Conservation (phyloP, 2,113 vertebrate species). For the Solea solea region DNA sequence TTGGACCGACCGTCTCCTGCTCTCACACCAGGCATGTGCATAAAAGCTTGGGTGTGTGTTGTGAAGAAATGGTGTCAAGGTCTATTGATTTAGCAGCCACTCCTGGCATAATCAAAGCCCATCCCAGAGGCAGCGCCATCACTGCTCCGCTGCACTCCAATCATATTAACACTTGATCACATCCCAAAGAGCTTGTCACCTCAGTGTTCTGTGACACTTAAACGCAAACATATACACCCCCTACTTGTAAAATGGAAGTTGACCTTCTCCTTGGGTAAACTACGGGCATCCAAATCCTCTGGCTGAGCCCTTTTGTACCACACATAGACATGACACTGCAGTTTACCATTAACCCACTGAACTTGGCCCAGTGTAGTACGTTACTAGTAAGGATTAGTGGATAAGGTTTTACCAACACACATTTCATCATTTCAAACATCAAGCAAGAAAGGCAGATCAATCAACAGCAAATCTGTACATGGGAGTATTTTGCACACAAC, state of each 20-base stretch:
- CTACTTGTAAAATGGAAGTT: conserved; percentile 62
- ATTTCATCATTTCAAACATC: conserved; percentile 2
- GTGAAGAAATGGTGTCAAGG: conserved; percentile 58
- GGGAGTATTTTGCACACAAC: background rate
- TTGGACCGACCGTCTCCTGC: conserved; percentile 30
- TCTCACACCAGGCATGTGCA: conserved; percentile 49
- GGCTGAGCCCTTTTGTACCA: conserved; percentile 25
- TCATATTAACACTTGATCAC: conserved; percentile 75
- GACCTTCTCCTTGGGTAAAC: conserved; percentile 68
- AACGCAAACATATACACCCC: conserved; percentile 63
- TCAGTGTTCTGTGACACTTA: conserved; percentile 70
- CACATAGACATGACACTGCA: background rate
- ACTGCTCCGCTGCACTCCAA: conserved; percentile 70
- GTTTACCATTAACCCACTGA: background rate
- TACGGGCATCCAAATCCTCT: conserved; percentile 40
- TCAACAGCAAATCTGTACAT: background rate
- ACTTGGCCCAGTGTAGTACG: background rate
- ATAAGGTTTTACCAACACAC: conserved; percentile 6
- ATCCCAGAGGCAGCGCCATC: conserved; percentile 63
- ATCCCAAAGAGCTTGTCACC: conserved; percentile 74
- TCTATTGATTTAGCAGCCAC: conserved; percentile 75
- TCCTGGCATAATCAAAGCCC: conserved; percentile 71
- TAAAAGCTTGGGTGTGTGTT: conserved; percentile 45
- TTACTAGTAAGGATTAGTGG: background rate
- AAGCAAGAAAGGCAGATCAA: background rate